Percentiles rank a stretch among this genome's conserved stretches.
These are phyloP conservation scores for Pandemis cinnamomeana DNA, from an alignment of 2,888 invertebrate genomes.

Conservation along the genomic window DNA sequence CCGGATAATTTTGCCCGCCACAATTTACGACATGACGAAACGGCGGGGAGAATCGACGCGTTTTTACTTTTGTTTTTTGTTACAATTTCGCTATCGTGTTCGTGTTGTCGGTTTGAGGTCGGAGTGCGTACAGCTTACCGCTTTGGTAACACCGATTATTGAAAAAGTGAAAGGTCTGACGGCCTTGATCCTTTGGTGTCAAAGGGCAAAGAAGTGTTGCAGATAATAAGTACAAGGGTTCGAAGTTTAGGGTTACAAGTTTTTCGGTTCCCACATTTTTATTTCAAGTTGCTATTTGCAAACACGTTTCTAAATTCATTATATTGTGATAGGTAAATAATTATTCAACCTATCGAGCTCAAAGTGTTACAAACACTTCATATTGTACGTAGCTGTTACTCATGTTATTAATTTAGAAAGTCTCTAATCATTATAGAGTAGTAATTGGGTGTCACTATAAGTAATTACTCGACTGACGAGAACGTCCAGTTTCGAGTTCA, in stretches of 20 bases:
- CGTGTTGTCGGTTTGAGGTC: constrained; percentile 55
- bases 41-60: constrained; percentile 48
- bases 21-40: constrained; percentile 64
- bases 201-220: constrained; percentile 52
- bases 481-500: constrained; percentile 56
- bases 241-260: neutral
- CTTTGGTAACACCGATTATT: constrained; percentile 50
- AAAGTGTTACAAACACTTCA: constrained; percentile 1
- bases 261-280: constrained; percentile 1
- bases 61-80: constrained; percentile 57
- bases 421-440: constrained; percentile 44
- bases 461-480: constrained; percentile 56
- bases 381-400: constrained; percentile 5
- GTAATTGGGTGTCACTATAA: constrained; percentile 59
- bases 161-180: constrained; percentile 53
- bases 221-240: constrained; percentile 42
- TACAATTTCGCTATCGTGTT: constrained; percentile 52
- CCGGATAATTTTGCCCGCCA: constrained; percentile 60
- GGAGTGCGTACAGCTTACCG: constrained; percentile 55
- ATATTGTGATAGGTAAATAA: neutral
- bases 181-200: constrained; percentile 52
- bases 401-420: constrained; percentile 41
- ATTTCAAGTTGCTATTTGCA: neutral
- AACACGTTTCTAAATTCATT: neutral
- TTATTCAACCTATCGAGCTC: neutral